These are phyloP conservation scores for Xenopus laevis DNA, from an alignment of 2,113 vertebrate genomes.

Conservation along the genomic window DNA sequence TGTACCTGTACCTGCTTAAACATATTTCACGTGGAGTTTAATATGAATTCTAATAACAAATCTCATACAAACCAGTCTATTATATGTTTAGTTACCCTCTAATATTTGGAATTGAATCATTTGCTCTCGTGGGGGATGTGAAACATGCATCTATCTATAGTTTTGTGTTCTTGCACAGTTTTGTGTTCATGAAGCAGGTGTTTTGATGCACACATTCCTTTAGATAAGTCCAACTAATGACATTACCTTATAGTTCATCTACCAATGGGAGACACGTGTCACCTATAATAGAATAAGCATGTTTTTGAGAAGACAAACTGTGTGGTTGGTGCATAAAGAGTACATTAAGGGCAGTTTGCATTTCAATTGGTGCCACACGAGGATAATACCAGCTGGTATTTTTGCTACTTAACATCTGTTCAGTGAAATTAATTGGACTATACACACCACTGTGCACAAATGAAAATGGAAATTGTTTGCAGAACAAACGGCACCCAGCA, in stretches of 20 bases:
- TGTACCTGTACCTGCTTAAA: too few relatives aligned
- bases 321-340: conserved; percentile 19
- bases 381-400: conserved; percentile 37
- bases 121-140: too few relatives aligned
- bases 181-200: too few relatives aligned
- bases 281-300: background rate
- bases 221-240: background rate
- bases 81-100: too few relatives aligned
- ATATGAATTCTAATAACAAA: too few relatives aligned
- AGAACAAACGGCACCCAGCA: background rate
- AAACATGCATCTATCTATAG: too few relatives aligned
- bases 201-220: background rate
- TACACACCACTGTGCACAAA: conserved; percentile 28
- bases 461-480: conserved; percentile 24
- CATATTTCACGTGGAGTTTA: too few relatives aligned
- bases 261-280: background rate
- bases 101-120: too few relatives aligned
- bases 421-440: conserved; percentile 36
- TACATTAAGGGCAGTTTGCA: conserved; percentile 33
- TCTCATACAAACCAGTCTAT: too few relatives aligned
- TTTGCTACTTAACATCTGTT: conserved; percentile 33
- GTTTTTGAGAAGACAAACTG: background rate
- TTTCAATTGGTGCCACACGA: conserved; percentile 33
- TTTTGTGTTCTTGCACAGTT: too few relatives aligned
- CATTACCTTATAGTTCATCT: background rate